Base-by-base conservation (phyloP, 1,140 invertebrate genomes). In the Drosophila tropicalis region DNA sequence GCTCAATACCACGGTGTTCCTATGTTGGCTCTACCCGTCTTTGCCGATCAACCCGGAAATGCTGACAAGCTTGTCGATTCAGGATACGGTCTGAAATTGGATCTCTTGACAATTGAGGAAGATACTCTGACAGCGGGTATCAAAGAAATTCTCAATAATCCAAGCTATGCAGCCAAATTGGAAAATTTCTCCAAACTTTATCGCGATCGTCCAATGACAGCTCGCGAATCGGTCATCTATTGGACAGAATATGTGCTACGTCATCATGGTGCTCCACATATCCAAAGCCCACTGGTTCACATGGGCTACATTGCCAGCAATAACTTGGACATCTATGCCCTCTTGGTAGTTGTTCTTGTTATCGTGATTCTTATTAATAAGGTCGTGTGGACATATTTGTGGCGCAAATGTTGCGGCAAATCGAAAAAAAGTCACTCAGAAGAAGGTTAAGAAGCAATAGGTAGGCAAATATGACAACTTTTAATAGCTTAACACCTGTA, bases 1-100 rank as follows among this genome's bases (percentile, higher is more conserved):
- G 94, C 95, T 1, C 90, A 96, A 7, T 95, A 95, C 91, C 94
- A 95, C 76, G 94, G 94, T 78, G 94, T 96, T 5, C 96, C 96
- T 4, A 93, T 96, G 61, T 91, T 97, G 34, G 95, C 94, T 0
- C 92, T 96, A 34, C 96, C 96, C 7, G 92, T 96, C 19, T 94
- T 95, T 58, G 93, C 93, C 44, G 95, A 96, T 86, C 95, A 96
- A 79, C 92, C 86, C 0, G 92, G 92, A 13, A 95, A 95, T 76
- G 91, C 94, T 7, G 89, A 93, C 0, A 92, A 93, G 58, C 75
- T 93, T 2, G 85, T 92, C 13, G 65, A 91, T 5, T 85, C 89
- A 2, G 94, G 94, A 0, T 93, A 93, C 63, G 94, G 93, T 7
- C 77, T 93, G 54, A 79, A 57, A 0, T n/a, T 94, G 32, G 80